Evolutionary conservation across 2,113 vertebrate species (phyloP), one percentile per base, ranked within the genome.

Genomic region (Cromileptes altivelis): DNA sequence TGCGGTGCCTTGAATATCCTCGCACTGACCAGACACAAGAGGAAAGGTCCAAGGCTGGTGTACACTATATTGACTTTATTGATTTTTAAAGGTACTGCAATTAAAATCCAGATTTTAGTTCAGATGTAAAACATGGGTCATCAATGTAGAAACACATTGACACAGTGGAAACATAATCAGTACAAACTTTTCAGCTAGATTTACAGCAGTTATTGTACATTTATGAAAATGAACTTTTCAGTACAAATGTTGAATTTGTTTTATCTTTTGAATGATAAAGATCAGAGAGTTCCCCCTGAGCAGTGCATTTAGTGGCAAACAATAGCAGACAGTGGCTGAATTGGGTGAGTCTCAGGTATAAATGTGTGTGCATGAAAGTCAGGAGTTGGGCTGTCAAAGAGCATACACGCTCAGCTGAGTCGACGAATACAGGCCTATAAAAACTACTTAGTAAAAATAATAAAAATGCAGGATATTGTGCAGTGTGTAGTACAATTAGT

Each of bases 381-480:
- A 74, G 8, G 55, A 47, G 57, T 17, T 27, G 25, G 9, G 49
- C 12, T 53, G 64, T 47, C 30, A 27, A 4, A 49, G 21, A 70
- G 23, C 23, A 25, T 27, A n/a, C 52, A 70, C 21, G 37, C 55
- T 70, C 58, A 64, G 58, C 65, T 61, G 49, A 73, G 2, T 52
- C 4, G 0, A 30, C 9, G 2, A 49, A 76, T 64, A 64, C 57
- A 64, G 13, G 18, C 33, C 30, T 40, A 52, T 62, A 62, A 72
- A 75, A 57, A 40, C 1, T 47, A 40, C 64, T 55, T 18, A 30
- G 60, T 53, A 60, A 53, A 67, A 72, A 70, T 53, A 77, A 70
- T 52, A 40, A 73, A 69, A 78, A 68, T 45, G 18, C 30, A 69
- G 53, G 56, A 62, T 78, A 74, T 69, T 62, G 33, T 37, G 47